Conservation (phyloP, 1,140 invertebrate genomes). For the Lineus longissimus region DNA sequence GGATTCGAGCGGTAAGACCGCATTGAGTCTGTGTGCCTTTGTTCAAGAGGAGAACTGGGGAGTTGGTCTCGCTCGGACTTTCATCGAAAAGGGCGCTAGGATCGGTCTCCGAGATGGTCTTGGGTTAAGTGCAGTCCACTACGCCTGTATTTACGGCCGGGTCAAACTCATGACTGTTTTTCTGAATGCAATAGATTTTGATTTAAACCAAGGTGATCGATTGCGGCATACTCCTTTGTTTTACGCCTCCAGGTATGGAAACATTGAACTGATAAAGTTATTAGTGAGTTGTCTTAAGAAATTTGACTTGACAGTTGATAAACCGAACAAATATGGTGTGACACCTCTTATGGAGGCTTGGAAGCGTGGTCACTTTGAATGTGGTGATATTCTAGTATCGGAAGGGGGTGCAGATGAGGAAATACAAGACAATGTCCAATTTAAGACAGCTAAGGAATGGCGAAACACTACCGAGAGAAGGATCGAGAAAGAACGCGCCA, state of each 20-base stretch:
- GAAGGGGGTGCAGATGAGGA: neutral
- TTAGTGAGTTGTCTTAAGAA: conserved; percentile 23
- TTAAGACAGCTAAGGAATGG: conserved; percentile 7
- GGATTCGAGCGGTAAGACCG: conserved; percentile 30
- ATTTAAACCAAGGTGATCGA: conserved; percentile 32
- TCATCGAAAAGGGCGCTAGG: conserved; percentile 41
- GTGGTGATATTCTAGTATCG: conserved; percentile 15
- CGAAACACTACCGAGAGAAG: conserved; percentile 6
- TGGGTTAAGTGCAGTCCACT: conserved; percentile 43
- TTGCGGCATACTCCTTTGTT: conserved; percentile 45
- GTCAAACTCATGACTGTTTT: conserved; percentile 30
- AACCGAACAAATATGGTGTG: conserved; percentile 25
- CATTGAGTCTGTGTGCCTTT: conserved; percentile 39
- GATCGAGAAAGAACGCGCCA: neutral
- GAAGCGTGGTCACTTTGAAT: conserved; percentile 9
- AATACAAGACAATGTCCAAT: conserved; percentile 1
- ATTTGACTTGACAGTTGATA: conserved; percentile 29
- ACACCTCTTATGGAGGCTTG: conserved; percentile 31
- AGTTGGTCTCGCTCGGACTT: conserved; percentile 31
- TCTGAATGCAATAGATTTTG: conserved; percentile 40
- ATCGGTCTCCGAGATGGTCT: conserved; percentile 29
- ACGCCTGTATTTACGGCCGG: conserved; percentile 39
- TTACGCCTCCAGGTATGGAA: conserved; percentile 37
- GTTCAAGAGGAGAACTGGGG: conserved; percentile 40
- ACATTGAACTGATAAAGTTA: conserved; percentile 25